phyloP scores from a whole-genome alignment of 2,113 vertebrate species.

The Ariopsis seemanni region DNA sequence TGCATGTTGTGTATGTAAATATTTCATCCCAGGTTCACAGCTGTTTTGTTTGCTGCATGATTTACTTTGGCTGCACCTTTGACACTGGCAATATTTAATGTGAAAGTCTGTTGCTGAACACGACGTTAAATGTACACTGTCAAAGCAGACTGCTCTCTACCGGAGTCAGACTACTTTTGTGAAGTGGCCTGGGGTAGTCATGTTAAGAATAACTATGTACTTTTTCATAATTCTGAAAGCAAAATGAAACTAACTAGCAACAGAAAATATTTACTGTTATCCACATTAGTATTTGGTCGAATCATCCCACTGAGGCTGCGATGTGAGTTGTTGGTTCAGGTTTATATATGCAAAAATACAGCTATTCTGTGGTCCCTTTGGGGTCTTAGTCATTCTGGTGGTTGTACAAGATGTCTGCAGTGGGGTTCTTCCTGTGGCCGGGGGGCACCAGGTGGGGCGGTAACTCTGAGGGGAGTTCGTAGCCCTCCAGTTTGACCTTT shows the following conservation, averaged over 20 bases:
- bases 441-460: conserved; percentile 90
- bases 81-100: neutral
- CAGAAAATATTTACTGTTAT: neutral
- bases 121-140: neutral
- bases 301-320: neutral
- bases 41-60: neutral
- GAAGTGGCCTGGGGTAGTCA: neutral
- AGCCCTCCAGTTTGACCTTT: conserved; percentile 93
- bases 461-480: conserved; percentile 84
- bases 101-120: neutral
- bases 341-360: conserved; percentile 1
- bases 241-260: neutral
- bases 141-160: neutral
- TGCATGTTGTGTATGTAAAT: neutral
- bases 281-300: neutral
- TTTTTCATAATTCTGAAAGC: conserved; percentile 2
- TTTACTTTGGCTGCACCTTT: neutral
- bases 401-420: conserved; percentile 70
- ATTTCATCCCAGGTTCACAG: neutral
- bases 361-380: neutral
- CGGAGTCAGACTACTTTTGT: neutral
- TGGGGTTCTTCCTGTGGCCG: conserved; percentile 85
- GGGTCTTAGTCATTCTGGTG: conserved; percentile 60
- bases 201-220: neutral
- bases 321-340: conserved; percentile 5